Base-by-base conservation (phyloP, 2,888 invertebrate species). In the Acleris laterana region DNA sequence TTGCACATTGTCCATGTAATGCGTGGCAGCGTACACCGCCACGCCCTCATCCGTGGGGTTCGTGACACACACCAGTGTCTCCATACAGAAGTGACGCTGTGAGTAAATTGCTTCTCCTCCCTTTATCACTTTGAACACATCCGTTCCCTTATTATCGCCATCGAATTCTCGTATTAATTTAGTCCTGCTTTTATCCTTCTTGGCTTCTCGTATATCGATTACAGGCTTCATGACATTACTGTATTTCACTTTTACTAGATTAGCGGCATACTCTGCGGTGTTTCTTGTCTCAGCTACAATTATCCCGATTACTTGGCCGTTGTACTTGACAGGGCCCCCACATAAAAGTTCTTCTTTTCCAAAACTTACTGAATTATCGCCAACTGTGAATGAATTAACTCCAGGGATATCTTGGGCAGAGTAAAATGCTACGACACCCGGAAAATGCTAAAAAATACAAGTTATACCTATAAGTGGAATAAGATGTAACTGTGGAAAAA, bases 31-130 rank as follows among this genome's bases (percentile, higher is more conserved):
- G 75, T 93, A 93, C 2, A 96, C 93, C 65, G 95, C 94, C 70
- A 96, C 80, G 1, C 95, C 95, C 77, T 96, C 95, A 77, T 96
- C 96, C 5, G 87, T 89, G 0, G 96, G 96, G n/a, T 94, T 80
- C 19, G 94, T 94, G 0, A 95, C 88, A 74, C 94, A 94, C 1
- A 90, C 90, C 60, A 95, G 94, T 0, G 95, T 94, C 81, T 97
- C 96, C 95, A 96, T 95, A 13, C 94, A 93, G 72, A 94, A 96
- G 80, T 96, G 96, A 76, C 95, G 96, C 76, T 97, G 96, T 16
- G 90, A 79, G 25, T 93, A 94, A 67, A 93, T 82, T 49, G 91
- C 83, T 60, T 93, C 89, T 1, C 77, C 85, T 0, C 96, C 96
- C 70, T 75, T 81, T 19, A 93, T 88, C 11, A 79, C 70, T 68